phyloP scores from a whole-genome alignment of 1,140 invertebrate genomes.

The Drosophila ohnishii region DNA sequence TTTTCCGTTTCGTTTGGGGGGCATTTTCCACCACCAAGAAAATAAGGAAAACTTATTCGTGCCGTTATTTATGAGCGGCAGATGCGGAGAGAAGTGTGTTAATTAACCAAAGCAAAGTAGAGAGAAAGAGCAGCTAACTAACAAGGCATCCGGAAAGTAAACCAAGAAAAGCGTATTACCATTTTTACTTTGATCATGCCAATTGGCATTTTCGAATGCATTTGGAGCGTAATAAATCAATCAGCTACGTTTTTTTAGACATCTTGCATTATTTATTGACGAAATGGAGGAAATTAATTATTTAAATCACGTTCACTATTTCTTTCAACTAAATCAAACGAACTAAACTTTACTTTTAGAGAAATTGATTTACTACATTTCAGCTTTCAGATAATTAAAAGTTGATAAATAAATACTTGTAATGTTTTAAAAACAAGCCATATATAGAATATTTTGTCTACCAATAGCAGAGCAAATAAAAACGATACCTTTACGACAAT shows the following conservation, averaged over 20 bases:
- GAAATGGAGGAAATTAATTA: constrained; percentile 16
- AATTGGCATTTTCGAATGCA: constrained; percentile 40
- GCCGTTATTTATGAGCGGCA: constrained; percentile 68
- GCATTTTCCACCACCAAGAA: constrained; percentile 44
- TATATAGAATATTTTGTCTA: neutral
- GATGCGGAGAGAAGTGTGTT: constrained; percentile 61
- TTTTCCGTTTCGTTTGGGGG: constrained; percentile 69
- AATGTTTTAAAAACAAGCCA: too few relatives aligned
- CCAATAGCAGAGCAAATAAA: neutral
- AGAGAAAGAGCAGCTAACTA: constrained; percentile 23
- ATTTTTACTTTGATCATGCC: constrained; percentile 32
- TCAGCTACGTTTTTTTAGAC: constrained; percentile 9
- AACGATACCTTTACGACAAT: constrained; percentile 1
- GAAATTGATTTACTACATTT: neutral
- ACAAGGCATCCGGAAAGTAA: constrained; percentile 66
- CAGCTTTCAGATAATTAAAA: too few relatives aligned
- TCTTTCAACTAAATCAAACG: neutral
- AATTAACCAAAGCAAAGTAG: constrained; percentile 59
- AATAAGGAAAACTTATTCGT: constrained; percentile 57
- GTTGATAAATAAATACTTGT: too few relatives aligned
- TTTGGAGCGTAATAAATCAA: constrained; percentile 46
- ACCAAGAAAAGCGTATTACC: constrained; percentile 44
- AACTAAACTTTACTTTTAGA: neutral
- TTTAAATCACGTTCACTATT: neutral
- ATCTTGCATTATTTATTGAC: constrained; percentile 25